A percentile compares a stretch with the other conserved stretches of the same genome.
phyloP scores from a whole-genome alignment of 2,888 invertebrate species.

The Dorcus hopei region DNA sequence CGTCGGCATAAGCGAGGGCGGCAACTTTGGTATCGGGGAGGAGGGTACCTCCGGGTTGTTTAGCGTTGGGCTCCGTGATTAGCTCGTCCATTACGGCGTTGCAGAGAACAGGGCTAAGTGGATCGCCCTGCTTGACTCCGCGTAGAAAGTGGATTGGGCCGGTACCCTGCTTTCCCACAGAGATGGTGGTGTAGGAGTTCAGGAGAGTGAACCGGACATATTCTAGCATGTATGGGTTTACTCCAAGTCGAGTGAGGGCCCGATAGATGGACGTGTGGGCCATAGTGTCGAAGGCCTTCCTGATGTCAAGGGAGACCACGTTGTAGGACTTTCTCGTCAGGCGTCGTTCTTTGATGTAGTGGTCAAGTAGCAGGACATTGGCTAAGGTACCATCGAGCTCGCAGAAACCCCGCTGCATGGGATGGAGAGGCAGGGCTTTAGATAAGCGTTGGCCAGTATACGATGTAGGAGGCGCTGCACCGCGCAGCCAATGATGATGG shows the following conservation, averaged over 20 bases:
- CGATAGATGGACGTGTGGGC: slow-evolving; percentile 25
- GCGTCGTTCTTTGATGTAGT: slow-evolving; percentile 32
- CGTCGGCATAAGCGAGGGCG: slow-evolving; percentile 43
- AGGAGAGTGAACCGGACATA: slow-evolving; percentile 34
- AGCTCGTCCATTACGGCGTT: slow-evolving; percentile 33
- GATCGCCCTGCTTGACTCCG: slow-evolving; percentile 47
- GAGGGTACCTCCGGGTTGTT: slow-evolving; percentile 17
- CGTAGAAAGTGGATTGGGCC: slow-evolving; percentile 22
- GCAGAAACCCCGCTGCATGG: slow-evolving; percentile 34
- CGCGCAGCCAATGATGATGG: slow-evolving; percentile 32
- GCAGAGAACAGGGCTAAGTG: slow-evolving; percentile 32
- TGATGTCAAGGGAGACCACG: slow-evolving; percentile 36
- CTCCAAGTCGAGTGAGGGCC: slow-evolving; percentile 33
- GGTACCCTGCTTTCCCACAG: slow-evolving; percentile 12
- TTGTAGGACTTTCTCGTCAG: slow-evolving; percentile 32
- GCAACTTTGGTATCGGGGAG: slow-evolving; percentile 16
- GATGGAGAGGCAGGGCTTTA: slow-evolving; percentile 11
- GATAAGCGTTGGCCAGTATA: slow-evolving; percentile 21
- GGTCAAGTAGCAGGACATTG: slow-evolving; percentile 35
- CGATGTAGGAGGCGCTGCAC: slow-evolving; percentile 30
- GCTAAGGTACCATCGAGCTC: slow-evolving; percentile 41
- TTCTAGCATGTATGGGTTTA: slow-evolving; percentile 32
- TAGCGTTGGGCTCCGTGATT: slow-evolving; percentile 8
- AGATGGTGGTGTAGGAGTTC: slow-evolving; percentile 27
- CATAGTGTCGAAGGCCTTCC: slow-evolving; percentile 30